phyloP scores from a whole-genome alignment of 2,797 vertebrate species.

The Anguilla megastoma region DNA sequence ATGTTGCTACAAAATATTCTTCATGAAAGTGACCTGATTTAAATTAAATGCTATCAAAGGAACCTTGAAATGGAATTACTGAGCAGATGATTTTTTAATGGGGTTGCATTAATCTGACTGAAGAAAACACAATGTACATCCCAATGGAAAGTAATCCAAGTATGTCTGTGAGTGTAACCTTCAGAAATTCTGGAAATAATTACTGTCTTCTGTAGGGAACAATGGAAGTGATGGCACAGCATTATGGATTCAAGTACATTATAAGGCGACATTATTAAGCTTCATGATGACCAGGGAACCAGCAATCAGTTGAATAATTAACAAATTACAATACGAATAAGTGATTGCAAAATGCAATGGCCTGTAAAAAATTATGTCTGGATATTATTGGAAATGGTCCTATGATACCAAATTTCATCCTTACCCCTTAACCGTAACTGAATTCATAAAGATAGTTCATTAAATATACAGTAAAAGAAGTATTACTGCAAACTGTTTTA shows the following conservation, averaged over 20 bases:
- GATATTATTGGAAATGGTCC: background rate
- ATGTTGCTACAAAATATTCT: background rate
- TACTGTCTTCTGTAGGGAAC: background rate
- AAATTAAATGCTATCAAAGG: background rate
- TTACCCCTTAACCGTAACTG: background rate
- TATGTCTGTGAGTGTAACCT: background rate
- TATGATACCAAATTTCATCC: background rate
- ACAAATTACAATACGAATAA: background rate
- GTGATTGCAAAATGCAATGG: background rate
- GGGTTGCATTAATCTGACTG: background rate
- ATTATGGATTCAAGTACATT: background rate
- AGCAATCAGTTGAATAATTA: background rate
- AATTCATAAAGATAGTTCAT: background rate
- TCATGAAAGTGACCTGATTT: background rate
- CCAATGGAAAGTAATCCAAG: background rate
- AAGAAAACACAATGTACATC: background rate
- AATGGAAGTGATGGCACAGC: background rate
- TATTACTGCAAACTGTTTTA: background rate
- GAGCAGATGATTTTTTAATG: background rate
- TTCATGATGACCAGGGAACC: background rate
- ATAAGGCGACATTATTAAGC: background rate
- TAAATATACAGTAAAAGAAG: background rate
- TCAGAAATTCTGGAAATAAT: background rate
- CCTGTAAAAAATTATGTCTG: background rate
- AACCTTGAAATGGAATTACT: background rate